phyloP scores from a whole-genome alignment of 2,113 vertebrate genomes.

The Menidia beryllina region DNA sequence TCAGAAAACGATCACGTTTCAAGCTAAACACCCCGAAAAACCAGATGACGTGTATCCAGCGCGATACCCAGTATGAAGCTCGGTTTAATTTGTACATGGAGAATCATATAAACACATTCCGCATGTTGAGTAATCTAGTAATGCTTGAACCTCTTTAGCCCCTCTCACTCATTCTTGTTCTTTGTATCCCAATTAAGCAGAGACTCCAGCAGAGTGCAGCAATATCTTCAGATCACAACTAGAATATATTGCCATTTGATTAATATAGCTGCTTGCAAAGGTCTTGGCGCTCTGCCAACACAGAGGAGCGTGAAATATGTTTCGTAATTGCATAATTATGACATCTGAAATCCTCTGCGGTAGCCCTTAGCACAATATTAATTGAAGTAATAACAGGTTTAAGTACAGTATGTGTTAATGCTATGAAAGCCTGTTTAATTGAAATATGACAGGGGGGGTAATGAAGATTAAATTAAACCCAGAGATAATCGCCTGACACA shows the following conservation, averaged over 20 bases:
- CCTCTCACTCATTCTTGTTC: conserved; percentile 30
- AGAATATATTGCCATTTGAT: conserved; percentile 85
- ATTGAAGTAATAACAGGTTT: conserved; percentile 88
- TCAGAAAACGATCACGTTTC: too few species aligned
- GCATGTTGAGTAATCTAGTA: conserved; percentile 61
- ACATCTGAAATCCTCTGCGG: conserved; percentile 88
- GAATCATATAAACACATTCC: neutral
- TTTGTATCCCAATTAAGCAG: conserved; percentile 72
- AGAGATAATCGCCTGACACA: conserved; percentile 92
- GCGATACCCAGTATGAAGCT: neutral
- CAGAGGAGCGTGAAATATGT: conserved; percentile 86
- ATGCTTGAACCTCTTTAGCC: conserved; percentile 71
- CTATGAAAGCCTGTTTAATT: conserved; percentile 90
- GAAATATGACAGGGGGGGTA: conserved; percentile 91
- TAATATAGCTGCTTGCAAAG: conserved; percentile 74
- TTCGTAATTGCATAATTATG: conserved; percentile 94
- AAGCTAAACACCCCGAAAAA: too few species aligned
- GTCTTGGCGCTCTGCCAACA: conserved; percentile 63
- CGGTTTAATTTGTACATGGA: neutral
- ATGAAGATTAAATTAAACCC: conserved; percentile 94
- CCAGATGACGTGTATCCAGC: too few species aligned
- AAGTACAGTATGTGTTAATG: conserved; percentile 87
- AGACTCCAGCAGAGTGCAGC: conserved; percentile 64
- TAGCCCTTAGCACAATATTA: conserved; percentile 90
- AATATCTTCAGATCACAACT: conserved; percentile 76